phyloP scores from a whole-genome alignment of 2,113 vertebrate species.

The Gallinago media region DNA sequence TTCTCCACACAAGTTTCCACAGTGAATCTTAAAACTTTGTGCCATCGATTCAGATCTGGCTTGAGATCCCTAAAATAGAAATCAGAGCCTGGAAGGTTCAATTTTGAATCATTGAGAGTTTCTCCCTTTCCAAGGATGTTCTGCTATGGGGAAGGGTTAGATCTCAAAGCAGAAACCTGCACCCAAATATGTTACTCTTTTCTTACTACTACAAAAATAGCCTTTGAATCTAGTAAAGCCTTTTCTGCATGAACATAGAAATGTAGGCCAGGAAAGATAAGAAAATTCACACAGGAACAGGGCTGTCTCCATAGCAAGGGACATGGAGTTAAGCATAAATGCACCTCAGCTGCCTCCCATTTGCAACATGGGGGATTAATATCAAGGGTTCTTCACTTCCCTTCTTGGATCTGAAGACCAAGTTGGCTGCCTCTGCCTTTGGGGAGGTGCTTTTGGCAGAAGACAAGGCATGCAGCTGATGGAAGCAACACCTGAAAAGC shows the following conservation, averaged over 20 bases:
- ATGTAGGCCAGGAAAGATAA: fast-evolving
- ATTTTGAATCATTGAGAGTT: not conserved
- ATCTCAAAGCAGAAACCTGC: not conserved
- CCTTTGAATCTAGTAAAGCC: not conserved
- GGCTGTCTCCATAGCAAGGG: not conserved
- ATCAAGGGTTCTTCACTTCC: not conserved
- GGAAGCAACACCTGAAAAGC: not conserved
- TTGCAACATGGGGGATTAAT: not conserved
- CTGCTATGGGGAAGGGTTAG: not conserved
- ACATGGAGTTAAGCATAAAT: not conserved
- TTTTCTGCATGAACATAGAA: not conserved
- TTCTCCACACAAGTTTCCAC: not conserved
- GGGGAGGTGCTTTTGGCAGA: not conserved
- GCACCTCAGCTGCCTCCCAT: not conserved
- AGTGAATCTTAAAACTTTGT: not conserved
- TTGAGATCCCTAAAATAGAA: not conserved
- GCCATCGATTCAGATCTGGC: not conserved
- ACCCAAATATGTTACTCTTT: not conserved
- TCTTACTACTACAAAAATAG: not conserved
- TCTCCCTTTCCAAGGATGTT: not conserved
- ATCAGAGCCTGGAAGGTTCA: not conserved
- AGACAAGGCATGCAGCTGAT: not conserved
- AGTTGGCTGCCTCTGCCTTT: not conserved
- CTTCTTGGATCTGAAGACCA: not conserved
- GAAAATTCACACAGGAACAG: not conserved